Conservation (phyloP, 2,888 invertebrate species). For the Pseudococcus viburni region DNA sequence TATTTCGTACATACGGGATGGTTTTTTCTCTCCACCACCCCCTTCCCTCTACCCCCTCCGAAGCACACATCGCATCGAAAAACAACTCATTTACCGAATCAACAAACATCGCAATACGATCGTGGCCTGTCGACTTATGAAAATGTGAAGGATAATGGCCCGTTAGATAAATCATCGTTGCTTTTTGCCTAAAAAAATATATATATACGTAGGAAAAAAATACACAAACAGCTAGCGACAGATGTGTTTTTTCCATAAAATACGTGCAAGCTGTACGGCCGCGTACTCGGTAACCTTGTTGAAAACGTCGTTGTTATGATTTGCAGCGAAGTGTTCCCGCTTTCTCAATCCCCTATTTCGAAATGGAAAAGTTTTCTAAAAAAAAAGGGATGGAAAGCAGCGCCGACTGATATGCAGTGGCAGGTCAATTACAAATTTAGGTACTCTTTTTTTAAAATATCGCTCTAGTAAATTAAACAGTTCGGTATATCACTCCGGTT, state of each 20-base stretch:
- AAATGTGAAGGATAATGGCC: conserved; percentile 42
- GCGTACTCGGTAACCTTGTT: conserved; percentile 36
- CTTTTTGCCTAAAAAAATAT: conserved; percentile 23
- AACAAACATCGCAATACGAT: conserved; percentile 12
- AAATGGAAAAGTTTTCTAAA: conserved; percentile 40
- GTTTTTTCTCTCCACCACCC: background rate
- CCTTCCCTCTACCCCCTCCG: background rate
- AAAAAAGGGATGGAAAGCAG: background rate
- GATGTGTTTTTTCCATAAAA: conserved; percentile 55
- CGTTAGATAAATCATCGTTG: conserved; percentile 45
- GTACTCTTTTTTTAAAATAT: conserved; percentile 18
- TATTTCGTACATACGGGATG: background rate
- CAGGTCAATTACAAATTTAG: conserved; percentile 53
- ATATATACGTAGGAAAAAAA: background rate
- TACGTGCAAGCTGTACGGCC: conserved; percentile 37
- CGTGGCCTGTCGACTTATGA: conserved; percentile 39
- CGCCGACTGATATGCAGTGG: conserved; percentile 35
- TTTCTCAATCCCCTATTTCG: background rate
- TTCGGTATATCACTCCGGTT: conserved; percentile 17
- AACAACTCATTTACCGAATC: conserved; percentile 6
- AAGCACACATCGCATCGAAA: background rate
- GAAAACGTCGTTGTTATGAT: conserved; percentile 43
- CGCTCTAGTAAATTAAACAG: conserved; percentile 21
- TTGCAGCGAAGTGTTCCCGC: background rate
- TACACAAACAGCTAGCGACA: conserved; percentile 33